Evolutionary conservation across 2,888 invertebrate species (phyloP).

Genomic region (Lysandra coridon): DNA sequence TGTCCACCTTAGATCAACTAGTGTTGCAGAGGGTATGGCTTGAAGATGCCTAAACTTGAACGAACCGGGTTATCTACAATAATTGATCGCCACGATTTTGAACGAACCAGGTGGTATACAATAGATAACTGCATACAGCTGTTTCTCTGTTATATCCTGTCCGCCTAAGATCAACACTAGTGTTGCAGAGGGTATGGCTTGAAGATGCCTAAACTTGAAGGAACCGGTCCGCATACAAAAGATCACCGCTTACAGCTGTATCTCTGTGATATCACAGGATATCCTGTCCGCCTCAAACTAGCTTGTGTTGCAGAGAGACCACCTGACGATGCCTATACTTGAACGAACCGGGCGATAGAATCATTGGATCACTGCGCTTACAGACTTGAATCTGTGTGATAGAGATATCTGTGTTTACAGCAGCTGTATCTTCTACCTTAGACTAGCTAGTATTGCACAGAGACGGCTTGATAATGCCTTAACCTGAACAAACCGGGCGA

Average conservation of each 20-base stretch:
- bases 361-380: neutral
- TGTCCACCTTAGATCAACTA: neutral
- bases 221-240: neutral
- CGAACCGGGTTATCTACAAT: slow-evolving; percentile 36
- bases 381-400: neutral
- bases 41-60: neutral
- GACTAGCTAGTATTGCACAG: neutral
- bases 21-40: neutral
- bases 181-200: neutral
- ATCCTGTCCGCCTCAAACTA: slow-evolving; percentile 5
- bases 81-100: slow-evolving; percentile 12
- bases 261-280: neutral
- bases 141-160: slow-evolving; percentile 15
- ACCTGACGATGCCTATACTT: neutral
- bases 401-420: neutral
- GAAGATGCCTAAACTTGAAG: neutral
- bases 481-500: no score
- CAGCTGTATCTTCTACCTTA: neutral
- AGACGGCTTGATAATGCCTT: neutral
- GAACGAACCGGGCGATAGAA: slow-evolving; percentile 36
- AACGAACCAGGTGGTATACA: slow-evolving; percentile 37
- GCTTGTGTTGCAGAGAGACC: neutral
- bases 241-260: neutral
- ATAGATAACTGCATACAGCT: slow-evolving; percentile 43
- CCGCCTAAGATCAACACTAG: neutral